Percentiles rank a stretch among this genome's conserved stretches.
phyloP scores from a whole-genome alignment of 2,888 invertebrate genomes.

The Nesidiocoris tenuis region DNA sequence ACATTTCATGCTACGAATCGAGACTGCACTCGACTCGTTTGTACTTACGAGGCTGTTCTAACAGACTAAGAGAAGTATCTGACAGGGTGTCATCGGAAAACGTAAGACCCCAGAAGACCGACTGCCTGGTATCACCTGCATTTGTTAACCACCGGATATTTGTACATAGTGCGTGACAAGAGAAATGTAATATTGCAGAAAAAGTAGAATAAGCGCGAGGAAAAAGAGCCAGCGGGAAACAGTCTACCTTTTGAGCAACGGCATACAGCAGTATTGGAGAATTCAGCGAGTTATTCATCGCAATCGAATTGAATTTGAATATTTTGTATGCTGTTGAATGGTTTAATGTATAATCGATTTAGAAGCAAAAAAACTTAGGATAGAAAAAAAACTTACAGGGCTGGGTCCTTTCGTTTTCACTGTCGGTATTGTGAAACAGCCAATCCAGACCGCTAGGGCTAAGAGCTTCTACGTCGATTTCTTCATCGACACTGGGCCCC shows the following conservation, averaged over 20 bases:
- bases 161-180: too few species aligned
- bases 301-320: too few species aligned
- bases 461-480: slow-evolving; percentile 44
- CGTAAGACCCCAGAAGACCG: slow-evolving; percentile 55
- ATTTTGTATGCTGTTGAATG: too few species aligned
- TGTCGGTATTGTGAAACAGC: slow-evolving; percentile 60
- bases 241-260: too few species aligned
- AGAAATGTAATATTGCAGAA: too few species aligned
- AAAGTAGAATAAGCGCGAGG: too few species aligned
- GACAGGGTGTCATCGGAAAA: slow-evolving; percentile 55
- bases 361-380: too few species aligned
- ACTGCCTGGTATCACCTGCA: slow-evolving; percentile 45
- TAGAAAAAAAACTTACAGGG: slow-evolving; percentile 43
- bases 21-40: neutral
- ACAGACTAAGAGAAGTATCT: slow-evolving; percentile 55
- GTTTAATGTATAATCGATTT: too few species aligned
- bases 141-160: slow-evolving; percentile 31
- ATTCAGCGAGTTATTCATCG: too few species aligned
- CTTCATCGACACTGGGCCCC: slow-evolving; percentile 44
- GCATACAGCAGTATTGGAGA: too few species aligned
- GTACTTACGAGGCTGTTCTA: slow-evolving; percentile 48
- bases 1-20: neutral
- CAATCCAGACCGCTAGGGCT: slow-evolving; percentile 61
- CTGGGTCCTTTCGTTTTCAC: slow-evolving; percentile 51
- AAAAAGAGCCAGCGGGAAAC: too few species aligned